These are phyloP conservation scores for Gastrophysa polygoni DNA, from an alignment of 2,888 invertebrate species.

Conservation along the genomic window DNA sequence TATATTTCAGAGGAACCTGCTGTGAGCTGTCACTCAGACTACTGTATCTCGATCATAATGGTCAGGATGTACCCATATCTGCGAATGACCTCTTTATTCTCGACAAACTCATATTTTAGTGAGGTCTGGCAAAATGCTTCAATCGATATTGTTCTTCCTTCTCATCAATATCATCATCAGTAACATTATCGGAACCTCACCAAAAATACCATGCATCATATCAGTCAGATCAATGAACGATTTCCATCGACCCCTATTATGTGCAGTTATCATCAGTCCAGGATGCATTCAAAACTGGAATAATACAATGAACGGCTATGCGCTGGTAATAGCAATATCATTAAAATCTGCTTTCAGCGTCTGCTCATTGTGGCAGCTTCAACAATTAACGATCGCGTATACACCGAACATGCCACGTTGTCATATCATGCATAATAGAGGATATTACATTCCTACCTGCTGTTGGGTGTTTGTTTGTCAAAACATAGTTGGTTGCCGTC, in stretches of 20 bases:
- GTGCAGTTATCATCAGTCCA: background rate
- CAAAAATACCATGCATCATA: too few relatives aligned
- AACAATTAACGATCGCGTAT: constrained; percentile 6
- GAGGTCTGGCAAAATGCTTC: too few relatives aligned
- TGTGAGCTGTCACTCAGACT: too few relatives aligned
- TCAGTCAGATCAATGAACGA: background rate
- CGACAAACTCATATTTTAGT: too few relatives aligned
- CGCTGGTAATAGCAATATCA: constrained; percentile 16
- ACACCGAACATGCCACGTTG: constrained; percentile 7
- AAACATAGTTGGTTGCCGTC: background rate
- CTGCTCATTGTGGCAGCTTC: constrained; percentile 8
- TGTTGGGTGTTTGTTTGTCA: background rate
- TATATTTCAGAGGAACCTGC: too few relatives aligned
- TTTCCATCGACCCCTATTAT: too few relatives aligned
- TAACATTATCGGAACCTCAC: too few relatives aligned
- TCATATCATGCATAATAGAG: background rate
- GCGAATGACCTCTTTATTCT: too few relatives aligned
- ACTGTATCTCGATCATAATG: too few relatives aligned
- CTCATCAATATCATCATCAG: too few relatives aligned
- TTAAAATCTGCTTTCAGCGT: constrained; percentile 18
- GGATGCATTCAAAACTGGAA: background rate
- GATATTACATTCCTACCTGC: constrained; percentile 1
- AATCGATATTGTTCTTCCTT: too few relatives aligned
- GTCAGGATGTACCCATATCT: too few relatives aligned
- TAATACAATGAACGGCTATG: constrained; percentile 1